phyloP scores from a whole-genome alignment of 1,140 invertebrate genomes.

The Eriocheir sinensis region DNA sequence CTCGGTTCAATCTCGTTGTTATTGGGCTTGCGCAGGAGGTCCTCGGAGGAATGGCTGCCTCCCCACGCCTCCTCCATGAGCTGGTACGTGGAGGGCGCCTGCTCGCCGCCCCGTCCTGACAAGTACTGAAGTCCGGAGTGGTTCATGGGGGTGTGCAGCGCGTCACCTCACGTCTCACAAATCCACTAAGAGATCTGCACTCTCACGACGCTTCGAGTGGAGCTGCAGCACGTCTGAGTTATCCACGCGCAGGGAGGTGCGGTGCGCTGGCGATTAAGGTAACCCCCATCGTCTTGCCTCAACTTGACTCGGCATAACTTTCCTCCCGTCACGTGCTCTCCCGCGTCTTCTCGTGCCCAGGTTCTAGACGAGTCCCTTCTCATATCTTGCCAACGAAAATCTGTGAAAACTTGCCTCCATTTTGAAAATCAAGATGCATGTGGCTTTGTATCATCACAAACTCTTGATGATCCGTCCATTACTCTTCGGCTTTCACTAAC shows the following conservation, averaged over 20 bases:
- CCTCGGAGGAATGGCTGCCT: background rate
- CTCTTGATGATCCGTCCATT: too few relatives aligned
- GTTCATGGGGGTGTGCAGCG: background rate
- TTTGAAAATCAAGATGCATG: background rate
- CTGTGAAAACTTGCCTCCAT: background rate
- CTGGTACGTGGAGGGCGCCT: background rate
- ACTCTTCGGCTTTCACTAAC: too few relatives aligned
- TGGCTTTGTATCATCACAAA: background rate
- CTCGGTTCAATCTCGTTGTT: background rate
- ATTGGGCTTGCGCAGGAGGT: background rate
- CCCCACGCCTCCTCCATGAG: constrained; percentile 34
- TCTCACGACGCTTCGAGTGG: background rate
- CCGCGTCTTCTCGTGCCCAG: too few relatives aligned
- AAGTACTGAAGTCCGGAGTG: background rate
- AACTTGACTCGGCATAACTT: background rate
- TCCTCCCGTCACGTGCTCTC: too few relatives aligned
- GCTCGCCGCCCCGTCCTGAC: background rate
- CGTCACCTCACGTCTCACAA: background rate
- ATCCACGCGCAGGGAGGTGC: background rate
- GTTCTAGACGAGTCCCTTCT: too few relatives aligned
- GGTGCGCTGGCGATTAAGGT: background rate
- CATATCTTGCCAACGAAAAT: too few relatives aligned
- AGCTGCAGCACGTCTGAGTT: background rate
- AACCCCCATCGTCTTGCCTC: background rate
- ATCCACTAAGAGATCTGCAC: background rate